Percentiles rank a stretch among this genome's conserved stretches.
Evolutionary conservation across 2,888 invertebrate genomes (phyloP).

Genomic region (Drosophila limbata): DNA sequence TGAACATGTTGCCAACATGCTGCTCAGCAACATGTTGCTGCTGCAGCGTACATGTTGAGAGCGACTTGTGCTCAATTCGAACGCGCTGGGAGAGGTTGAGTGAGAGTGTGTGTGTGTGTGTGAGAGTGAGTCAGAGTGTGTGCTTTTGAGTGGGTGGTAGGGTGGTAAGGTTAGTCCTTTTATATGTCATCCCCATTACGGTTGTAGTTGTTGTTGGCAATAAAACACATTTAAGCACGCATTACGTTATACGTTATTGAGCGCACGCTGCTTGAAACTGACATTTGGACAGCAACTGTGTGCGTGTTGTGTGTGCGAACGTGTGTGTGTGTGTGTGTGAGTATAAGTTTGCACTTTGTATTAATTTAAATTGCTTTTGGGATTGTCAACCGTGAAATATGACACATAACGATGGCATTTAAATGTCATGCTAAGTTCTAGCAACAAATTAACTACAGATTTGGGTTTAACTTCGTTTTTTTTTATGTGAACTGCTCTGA

Average conservation of each 20-base stretch:
- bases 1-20: constrained; percentile 38
- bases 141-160: constrained; percentile 21
- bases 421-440: constrained; percentile 61
- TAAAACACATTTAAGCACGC: constrained; percentile 81
- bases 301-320: constrained; percentile 25
- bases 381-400: constrained; percentile 68
- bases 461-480: constrained; percentile 4
- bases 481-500: background rate
- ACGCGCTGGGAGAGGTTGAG: constrained; percentile 1
- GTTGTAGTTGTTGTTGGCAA: constrained; percentile 63
- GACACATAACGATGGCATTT: constrained; percentile 61
- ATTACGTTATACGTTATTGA: constrained; percentile 79
- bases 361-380: constrained; percentile 79
- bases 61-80: constrained; percentile 23
- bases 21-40: constrained; percentile 60
- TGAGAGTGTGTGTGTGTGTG: constrained; percentile 9
- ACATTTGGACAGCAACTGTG: constrained; percentile 60
- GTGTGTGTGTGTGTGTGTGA: constrained; percentile 21
- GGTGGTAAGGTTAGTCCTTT: constrained; percentile 60
- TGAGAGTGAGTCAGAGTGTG: constrained; percentile 27
- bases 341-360: constrained; percentile 73
- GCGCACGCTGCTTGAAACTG: constrained; percentile 72
- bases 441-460: constrained; percentile 60
- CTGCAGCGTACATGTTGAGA: constrained; percentile 43
- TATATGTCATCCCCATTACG: constrained; percentile 57